Evolutionary conservation across 2,888 invertebrate genomes (phyloP).

Genomic region (Caenorhabditis sinica): DNA sequence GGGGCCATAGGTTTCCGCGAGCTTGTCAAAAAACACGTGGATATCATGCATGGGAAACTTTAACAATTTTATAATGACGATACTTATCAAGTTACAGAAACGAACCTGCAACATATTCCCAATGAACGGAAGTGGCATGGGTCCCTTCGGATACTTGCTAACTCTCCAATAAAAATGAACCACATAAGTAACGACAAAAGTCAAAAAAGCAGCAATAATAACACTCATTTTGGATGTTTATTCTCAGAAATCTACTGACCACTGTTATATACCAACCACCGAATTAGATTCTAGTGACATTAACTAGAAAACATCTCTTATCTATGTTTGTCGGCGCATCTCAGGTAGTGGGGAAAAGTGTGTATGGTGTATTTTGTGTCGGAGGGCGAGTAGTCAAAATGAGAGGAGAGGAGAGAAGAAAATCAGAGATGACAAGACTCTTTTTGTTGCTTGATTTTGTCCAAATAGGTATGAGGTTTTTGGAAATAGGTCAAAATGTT

Average conservation of each 20-base stretch:
- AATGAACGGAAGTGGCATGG: slow-evolving; percentile 67
- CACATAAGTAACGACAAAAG: slow-evolving; percentile 46
- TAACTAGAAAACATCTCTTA: too few relatives aligned
- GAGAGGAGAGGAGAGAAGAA: too few relatives aligned
- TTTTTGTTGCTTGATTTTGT: too few relatives aligned
- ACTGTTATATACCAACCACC: background rate
- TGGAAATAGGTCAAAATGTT: too few relatives aligned
- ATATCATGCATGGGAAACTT: slow-evolving; percentile 60
- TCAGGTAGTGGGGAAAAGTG: too few relatives aligned
- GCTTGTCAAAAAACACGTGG: slow-evolving; percentile 54
- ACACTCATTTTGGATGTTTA: slow-evolving; percentile 30
- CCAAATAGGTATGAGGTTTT: too few relatives aligned
- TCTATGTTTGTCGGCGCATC: too few relatives aligned
- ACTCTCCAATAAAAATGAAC: slow-evolving; percentile 66
- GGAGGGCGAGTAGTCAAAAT: too few relatives aligned
- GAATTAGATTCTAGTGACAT: too few relatives aligned
- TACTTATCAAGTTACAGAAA: background rate
- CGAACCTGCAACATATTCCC: slow-evolving; percentile 60
- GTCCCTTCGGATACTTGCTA: slow-evolving; percentile 71
- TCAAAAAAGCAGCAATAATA: background rate
- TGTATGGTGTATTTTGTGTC: too few relatives aligned
- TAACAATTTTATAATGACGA: background rate
- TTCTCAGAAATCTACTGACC: background rate
- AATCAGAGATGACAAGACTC: too few relatives aligned
- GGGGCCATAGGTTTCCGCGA: slow-evolving; percentile 73